phyloP scores from a whole-genome alignment of 2,797 vertebrate genomes.

The Myotis findleyi region DNA sequence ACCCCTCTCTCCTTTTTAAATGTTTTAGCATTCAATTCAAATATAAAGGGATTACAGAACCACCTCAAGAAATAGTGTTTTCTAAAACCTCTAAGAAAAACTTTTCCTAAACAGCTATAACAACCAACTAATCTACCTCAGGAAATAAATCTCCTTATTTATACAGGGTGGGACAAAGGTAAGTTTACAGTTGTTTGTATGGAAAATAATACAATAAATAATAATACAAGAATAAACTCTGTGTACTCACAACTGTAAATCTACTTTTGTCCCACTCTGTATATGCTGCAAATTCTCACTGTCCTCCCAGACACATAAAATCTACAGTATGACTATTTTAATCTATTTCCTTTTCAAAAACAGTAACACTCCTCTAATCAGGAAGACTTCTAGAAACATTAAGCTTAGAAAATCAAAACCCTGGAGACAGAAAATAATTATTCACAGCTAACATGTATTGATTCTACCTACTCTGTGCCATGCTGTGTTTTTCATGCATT shows the following conservation, averaged over 20 bases:
- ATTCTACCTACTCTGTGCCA: neutral
- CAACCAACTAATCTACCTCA: constrained; percentile 35
- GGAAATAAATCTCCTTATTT: constrained; percentile 24
- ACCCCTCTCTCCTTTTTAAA: constrained; percentile 24
- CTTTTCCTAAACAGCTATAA: neutral
- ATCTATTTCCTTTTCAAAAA: constrained; percentile 59
- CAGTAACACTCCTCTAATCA: constrained; percentile 36
- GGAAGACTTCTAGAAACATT: constrained; percentile 37
- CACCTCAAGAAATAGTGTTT: neutral
- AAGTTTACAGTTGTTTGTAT: neutral
- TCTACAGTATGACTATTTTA: neutral
- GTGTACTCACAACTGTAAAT: neutral
- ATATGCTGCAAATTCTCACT: constrained; percentile 28
- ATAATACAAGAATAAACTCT: neutral
- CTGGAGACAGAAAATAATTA: constrained; percentile 46
- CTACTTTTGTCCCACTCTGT: neutral
- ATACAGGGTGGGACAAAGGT: neutral
- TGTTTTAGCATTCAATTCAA: neutral
- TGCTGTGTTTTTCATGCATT: neutral
- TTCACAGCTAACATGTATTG: constrained; percentile 27
- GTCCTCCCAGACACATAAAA: neutral
- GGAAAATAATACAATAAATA: neutral
- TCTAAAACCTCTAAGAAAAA: constrained; percentile 49
- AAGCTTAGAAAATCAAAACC: constrained; percentile 54
- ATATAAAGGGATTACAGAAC: neutral